Evolutionary conservation across 2,888 invertebrate species (phyloP), one percentile per base, ranked within the genome.

Genomic region (Drosophila meridionalis): DNA sequence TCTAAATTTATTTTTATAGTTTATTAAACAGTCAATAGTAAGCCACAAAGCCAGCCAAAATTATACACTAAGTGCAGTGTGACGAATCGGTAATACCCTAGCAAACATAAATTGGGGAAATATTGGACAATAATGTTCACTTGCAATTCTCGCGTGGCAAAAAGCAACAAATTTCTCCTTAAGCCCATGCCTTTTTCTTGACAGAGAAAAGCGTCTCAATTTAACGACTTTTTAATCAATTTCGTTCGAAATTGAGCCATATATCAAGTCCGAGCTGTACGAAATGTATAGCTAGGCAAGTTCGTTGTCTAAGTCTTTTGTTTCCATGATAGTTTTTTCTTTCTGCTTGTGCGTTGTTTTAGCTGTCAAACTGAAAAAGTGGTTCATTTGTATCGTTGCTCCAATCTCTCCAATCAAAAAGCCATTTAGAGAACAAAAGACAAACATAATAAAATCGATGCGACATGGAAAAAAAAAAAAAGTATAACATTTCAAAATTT

Each of bases 401-500:
- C 78, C 89, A 83, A 86, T 82, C 88, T 90, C 76, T 74, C 82
- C 90, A 88, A 90, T 90, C 90, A 90, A 88, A 88, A 88, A 90
- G 79, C 89, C 85, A 90, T 90, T 88, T 88, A 83, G 70, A 69
- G 61, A 73, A 73, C 75, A 82, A 80, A 71, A 73, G 50, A 48
- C 58, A 69, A 55, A 67, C 20, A 26, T 77, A 77, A 76, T 69
- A 82, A 85, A 82, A 79, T 79, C 78, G 78, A 83, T 78, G 74
- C 73, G 60, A 88, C 76, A 78, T 63, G 57, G 73, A 74, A 78
- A 76, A 70, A 45, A 45, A 45, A 9, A 43, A 76, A 79, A 89
- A 90, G 91, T 90, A 90, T 89, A 90, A 82, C 88, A 88, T 89
- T 89, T 89, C 91, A 90, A 88, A 90, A 76, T 85, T 90, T 88